Conservation (phyloP, 2,113 vertebrate species). For the Tringa solitaria region DNA sequence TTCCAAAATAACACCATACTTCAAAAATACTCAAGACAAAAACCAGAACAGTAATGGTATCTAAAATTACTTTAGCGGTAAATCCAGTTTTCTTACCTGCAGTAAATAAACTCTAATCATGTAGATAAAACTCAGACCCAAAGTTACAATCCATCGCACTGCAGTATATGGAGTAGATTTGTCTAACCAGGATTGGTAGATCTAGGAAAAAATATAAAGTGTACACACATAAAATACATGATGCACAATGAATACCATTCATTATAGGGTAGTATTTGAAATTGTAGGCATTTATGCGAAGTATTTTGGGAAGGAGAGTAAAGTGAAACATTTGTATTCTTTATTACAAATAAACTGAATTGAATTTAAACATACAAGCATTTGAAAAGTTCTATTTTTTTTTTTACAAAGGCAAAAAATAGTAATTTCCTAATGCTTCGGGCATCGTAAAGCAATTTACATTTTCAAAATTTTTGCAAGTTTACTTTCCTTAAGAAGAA, state of each 20-base stretch:
- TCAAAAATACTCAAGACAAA: not conserved
- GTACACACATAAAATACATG: not conserved
- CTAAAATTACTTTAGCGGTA: not conserved
- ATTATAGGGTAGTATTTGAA: not conserved
- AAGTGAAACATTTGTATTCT: not conserved
- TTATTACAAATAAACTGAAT: not conserved
- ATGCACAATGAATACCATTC: not conserved
- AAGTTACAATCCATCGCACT: conserved; percentile 88
- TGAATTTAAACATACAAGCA: not conserved
- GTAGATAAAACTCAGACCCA: conserved; percentile 90
- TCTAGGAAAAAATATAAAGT: conserved; percentile 60
- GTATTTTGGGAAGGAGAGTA: not conserved
- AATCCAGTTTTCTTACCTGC: conserved; percentile 77
- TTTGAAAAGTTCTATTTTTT: not conserved
- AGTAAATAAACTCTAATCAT: conserved; percentile 99
- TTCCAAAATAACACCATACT: not conserved
- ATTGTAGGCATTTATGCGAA: not conserved
- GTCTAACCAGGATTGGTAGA: conserved; percentile 98
- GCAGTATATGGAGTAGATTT: conserved; percentile 93
- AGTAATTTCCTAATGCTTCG: not conserved
- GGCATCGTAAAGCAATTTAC: not conserved
- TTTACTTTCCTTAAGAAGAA: not conserved
- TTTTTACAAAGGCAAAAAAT: not conserved
- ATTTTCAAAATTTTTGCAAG: not conserved
- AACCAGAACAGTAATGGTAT: not conserved